Evolutionary conservation across 53 echinoderm and acorn worm genomes (phyloP).

Genomic region (Henricia sp.): DNA sequence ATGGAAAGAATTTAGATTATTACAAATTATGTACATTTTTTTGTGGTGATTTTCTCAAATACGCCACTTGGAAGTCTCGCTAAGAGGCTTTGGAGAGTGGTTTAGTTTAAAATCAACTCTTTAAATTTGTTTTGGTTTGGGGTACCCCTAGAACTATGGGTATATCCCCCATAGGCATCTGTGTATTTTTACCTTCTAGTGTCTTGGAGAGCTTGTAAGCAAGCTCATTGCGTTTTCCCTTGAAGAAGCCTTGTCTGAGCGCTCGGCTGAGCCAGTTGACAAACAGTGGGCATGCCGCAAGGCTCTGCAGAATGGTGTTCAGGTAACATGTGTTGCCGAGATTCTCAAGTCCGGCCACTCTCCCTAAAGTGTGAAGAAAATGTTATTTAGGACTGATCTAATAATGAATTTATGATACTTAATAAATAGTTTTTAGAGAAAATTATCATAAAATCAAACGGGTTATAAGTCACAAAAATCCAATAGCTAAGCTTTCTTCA

Average conservation of each 20-base stretch:
- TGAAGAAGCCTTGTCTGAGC: conserved; percentile 77
- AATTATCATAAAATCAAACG: no score
- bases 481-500: no score
- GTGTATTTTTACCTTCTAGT: conserved; percentile 71
- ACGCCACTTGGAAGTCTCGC: no score
- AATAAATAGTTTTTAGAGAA: neutral
- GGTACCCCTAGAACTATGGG: no score
- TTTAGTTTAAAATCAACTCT: no score
- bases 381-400: neutral
- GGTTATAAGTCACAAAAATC: no score
- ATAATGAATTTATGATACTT: neutral
- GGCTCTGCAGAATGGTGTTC: conserved; percentile 95
- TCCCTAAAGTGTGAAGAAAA: conserved; percentile 66
- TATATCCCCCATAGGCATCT: neutral
- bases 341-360: conserved; percentile 94
- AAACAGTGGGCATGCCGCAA: conserved; percentile 89
- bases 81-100: no score
- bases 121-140: no score
- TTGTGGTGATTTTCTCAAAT: no score
- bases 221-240: conserved; percentile 76
- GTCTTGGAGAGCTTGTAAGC: conserved; percentile 85
- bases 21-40: no score
- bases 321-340: conserved; percentile 96
- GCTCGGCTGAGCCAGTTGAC: conserved; percentile 86
- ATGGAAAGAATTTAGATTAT: no score